Evolutionary conservation across 2,113 vertebrate genomes (phyloP).

Genomic region (Hemiprocne comata): DNA sequence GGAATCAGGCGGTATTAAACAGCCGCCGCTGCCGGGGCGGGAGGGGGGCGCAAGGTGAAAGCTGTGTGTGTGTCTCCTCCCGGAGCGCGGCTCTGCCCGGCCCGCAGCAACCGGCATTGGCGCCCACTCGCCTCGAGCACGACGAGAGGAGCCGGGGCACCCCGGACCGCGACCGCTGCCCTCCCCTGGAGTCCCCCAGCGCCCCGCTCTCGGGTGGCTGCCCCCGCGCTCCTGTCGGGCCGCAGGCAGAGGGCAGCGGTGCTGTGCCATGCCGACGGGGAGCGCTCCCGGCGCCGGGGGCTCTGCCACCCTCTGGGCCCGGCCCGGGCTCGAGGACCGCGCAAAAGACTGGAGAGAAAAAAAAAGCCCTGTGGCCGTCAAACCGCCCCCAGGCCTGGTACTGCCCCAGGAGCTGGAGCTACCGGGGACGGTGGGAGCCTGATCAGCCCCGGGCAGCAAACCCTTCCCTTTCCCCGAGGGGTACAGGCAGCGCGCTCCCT

Average conservation of each 20-base stretch:
- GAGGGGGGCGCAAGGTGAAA: conserved; percentile 74
- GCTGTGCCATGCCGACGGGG: neutral
- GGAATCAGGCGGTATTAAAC: conserved; percentile 75
- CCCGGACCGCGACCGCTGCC: neutral
- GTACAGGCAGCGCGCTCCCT: neutral
- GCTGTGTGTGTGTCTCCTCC: neutral
- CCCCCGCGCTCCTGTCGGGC: neutral
- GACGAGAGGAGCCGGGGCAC: neutral
- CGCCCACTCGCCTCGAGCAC: neutral
- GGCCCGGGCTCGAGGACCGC: neutral
- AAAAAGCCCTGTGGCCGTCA: neutral
- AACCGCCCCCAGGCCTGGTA: neutral
- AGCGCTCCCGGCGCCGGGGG: neutral
- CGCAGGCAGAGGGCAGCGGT: neutral
- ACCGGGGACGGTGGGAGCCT: neutral
- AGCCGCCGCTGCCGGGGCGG: conserved; percentile 50
- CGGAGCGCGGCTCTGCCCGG: neutral
- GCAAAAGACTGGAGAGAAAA: neutral
- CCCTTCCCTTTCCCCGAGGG: neutral
- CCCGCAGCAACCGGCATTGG: neutral
- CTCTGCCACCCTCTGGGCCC: neutral
- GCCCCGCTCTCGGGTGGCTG: neutral
- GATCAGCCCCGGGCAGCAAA: neutral
- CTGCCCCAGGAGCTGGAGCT: neutral
- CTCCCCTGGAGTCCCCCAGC: neutral